Evolutionary conservation across 2,113 vertebrate species (phyloP).

Genomic region (Antigone vipio): DNA sequence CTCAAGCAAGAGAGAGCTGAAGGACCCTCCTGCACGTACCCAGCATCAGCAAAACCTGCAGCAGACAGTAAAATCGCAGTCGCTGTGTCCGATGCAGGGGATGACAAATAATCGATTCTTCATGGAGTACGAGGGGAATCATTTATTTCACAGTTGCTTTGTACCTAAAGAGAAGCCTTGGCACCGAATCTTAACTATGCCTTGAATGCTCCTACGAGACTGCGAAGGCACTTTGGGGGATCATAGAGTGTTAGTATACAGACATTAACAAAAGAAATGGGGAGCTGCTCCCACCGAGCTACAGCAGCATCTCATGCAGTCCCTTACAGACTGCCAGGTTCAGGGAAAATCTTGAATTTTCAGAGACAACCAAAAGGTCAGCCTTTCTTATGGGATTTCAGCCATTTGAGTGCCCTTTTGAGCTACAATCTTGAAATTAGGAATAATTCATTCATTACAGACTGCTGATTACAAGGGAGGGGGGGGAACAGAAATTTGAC

Average conservation of each 20-base stretch:
- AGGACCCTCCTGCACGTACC: not conserved
- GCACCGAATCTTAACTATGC: not conserved
- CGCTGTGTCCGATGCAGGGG: rapidly evolving
- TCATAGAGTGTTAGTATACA: not conserved
- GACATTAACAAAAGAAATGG: not conserved
- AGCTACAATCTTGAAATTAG: constrained; percentile 58
- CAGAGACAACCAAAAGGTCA: constrained; percentile 46
- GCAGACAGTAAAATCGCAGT: not conserved
- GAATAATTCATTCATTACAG: constrained; percentile 65
- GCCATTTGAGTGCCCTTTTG: constrained; percentile 48
- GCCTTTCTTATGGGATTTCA: constrained; percentile 52
- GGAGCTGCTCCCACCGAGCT: not conserved
- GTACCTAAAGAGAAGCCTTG: not conserved
- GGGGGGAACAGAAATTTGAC: constrained; percentile 13
- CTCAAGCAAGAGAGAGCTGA: not conserved
- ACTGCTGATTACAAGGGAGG: not conserved
- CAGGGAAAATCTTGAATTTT: constrained; percentile 27
- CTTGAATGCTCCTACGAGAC: not conserved
- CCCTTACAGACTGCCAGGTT: not conserved
- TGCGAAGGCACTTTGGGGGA: not conserved
- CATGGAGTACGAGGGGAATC: not conserved
- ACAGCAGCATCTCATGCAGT: not conserved
- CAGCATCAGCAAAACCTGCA: not conserved
- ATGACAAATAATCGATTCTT: not conserved
- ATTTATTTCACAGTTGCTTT: not conserved